These are phyloP conservation scores for Nymphalis urticae DNA, from an alignment of 2,888 invertebrate genomes.

Conservation along the genomic window DNA sequence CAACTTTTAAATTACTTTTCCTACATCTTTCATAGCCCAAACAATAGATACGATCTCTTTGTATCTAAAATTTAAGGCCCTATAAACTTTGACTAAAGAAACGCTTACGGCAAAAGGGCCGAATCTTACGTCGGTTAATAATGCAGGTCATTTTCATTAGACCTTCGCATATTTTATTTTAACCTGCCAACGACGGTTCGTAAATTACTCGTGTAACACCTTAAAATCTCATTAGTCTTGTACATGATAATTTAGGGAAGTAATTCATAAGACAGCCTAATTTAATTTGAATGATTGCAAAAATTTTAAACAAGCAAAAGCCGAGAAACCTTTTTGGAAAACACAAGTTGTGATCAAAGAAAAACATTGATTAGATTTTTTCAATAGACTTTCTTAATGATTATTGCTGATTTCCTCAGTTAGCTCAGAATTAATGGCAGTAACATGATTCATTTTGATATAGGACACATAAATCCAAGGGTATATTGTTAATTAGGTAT, in stretches of 20 bases:
- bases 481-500: no score
- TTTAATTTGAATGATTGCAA: no score
- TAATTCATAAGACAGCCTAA: no score
- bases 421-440: no score
- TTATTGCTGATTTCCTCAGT: no score
- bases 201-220: constrained; percentile 20
- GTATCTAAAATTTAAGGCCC: constrained; percentile 19
- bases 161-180: constrained; percentile 30
- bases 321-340: no score
- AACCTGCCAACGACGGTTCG: constrained; percentile 16
- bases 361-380: no score
- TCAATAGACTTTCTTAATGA: no score
- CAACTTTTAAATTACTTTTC: background rate
- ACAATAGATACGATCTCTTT: constrained; percentile 19
- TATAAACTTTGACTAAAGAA: constrained; percentile 19
- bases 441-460: no score
- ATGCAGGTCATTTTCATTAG: constrained; percentile 27
- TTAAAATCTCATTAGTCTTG: constrained; percentile 21
- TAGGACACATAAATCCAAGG: no score
- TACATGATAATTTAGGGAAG: constrained; percentile 17
- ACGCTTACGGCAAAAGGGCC: constrained; percentile 11
- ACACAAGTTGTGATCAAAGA: no score
- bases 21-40: constrained; percentile 1
- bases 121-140: constrained; percentile 23
- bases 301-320: no score